Evolutionary conservation across 2,113 vertebrate species (phyloP).

Genomic region (Vireo altiloquus): DNA sequence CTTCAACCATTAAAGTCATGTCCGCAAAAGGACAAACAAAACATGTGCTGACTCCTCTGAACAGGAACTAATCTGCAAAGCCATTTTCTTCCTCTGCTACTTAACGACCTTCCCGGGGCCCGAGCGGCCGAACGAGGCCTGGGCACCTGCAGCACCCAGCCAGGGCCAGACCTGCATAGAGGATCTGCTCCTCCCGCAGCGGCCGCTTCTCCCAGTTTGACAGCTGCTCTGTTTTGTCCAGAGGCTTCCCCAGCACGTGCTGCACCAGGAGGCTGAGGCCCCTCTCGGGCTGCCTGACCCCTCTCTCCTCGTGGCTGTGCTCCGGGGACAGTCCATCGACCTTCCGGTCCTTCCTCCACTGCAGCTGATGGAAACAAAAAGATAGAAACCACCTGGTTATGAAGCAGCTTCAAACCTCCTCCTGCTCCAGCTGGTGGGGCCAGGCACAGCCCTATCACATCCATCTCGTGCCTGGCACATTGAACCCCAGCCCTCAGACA

Average conservation of each 20-base stretch:
- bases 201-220: conserved; percentile 89
- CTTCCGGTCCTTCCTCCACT: background rate
- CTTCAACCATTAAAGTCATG: background rate
- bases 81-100: background rate
- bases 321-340: background rate
- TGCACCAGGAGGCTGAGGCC: conserved; percentile 87
- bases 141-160: background rate
- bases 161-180: conserved; percentile 79
- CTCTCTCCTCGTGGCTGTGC: background rate
- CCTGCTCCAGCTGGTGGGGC: background rate
- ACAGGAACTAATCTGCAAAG: conserved; percentile 19
- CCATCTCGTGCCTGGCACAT: background rate
- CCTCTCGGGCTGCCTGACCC: conserved; percentile 60
- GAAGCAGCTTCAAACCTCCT: background rate
- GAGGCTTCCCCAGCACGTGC: conserved; percentile 80
- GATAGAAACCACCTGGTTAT: background rate
- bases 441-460: background rate
- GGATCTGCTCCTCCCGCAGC: conserved; percentile 78
- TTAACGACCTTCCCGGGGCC: background rate
- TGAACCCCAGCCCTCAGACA: background rate
- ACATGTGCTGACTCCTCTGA: background rate
- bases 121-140: background rate
- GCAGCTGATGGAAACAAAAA: conserved; percentile 25
- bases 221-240: conserved; percentile 86
- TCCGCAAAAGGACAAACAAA: conserved; percentile 12